Percentiles rank a stretch among this genome's conserved stretches.
phyloP scores from a whole-genome alignment of 2,113 vertebrate species.

The Symphodus melops region DNA sequence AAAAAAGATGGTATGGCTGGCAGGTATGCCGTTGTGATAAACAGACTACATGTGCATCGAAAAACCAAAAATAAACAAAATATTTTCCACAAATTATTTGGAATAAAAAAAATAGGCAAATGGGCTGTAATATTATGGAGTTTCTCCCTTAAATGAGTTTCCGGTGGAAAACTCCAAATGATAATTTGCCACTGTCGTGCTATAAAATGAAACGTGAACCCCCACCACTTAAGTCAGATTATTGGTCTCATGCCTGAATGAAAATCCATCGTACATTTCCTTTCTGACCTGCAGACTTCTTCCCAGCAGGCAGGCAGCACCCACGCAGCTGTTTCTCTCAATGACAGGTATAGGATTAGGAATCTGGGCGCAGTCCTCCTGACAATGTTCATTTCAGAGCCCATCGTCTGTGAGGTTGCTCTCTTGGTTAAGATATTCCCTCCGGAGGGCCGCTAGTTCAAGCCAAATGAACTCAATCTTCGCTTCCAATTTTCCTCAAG shows the following conservation, averaged over 20 bases:
- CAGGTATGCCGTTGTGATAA: too few relatives aligned
- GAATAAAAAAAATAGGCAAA: too few relatives aligned
- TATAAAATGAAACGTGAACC: not conserved
- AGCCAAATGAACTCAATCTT: conserved; percentile 84
- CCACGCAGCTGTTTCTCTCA: conserved; percentile 8
- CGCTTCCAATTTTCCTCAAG: conserved; percentile 85
- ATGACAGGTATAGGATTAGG: conserved; percentile 73
- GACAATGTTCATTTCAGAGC: conserved; percentile 78
- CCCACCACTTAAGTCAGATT: not conserved
- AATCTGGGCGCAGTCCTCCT: conserved; percentile 71
- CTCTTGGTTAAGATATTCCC: conserved; percentile 78
- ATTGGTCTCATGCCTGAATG: conserved; percentile 15
- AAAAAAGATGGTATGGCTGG: too few relatives aligned
- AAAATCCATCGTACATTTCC: conserved; percentile 26
- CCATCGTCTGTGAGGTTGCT: conserved; percentile 64
- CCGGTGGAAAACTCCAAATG: not conserved
- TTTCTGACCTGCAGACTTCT: conserved; percentile 11
- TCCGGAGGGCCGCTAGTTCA: conserved; percentile 79
- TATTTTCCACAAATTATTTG: too few relatives aligned
- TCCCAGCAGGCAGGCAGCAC: not conserved
- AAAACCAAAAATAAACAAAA: too few relatives aligned
- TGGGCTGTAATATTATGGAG: too few relatives aligned
- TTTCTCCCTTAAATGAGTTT: not conserved
- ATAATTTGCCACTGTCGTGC: not conserved
- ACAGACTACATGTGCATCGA: too few relatives aligned